Base-by-base conservation (phyloP, 2,113 vertebrate species). In the Cebidichthys violaceus region DNA sequence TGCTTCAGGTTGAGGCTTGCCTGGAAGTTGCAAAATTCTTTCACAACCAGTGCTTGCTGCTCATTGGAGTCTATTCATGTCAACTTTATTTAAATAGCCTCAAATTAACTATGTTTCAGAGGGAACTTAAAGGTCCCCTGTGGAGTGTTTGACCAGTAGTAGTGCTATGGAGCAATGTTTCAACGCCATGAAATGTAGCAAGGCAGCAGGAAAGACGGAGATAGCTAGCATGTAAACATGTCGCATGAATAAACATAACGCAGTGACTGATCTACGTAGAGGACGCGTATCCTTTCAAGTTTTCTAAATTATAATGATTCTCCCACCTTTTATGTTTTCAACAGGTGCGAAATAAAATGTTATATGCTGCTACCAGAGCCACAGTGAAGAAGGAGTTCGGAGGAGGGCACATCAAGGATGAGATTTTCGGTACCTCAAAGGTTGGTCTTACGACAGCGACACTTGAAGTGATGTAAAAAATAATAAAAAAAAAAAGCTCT, bases 351-450 rank as follows among this genome's bases (percentile, higher is more conserved):
- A 96, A 98, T 24, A 99, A 99, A 95, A 99, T 99, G 98, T 90
- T 99, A 59, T 99, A 98, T 86, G 98, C 98, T 85, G 98, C 98
- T 89, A 99, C 98, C 62, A 95, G 97, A 93, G 97, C 98, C 82
- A 98, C 97, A 3, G 88, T 99, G 86, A 99, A 98, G 92, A 99
- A 99, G 84, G 98, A 99, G 88, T 99, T 99, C 91, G 98, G 98
- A 90, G 97, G 97, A 17, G 97, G 97, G 14, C 97, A 97, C 92
- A 98, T 99, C 89, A 99, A 99, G 90, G 97, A 99, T 82, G 98
- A 99, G 95, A 89, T 99, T 9, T 99, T 99, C 86, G 97, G 95
- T 68, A 99, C 97, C 4, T 79, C 93, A 69, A 96, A 97, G 96
- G 98, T 99, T 88, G 5, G 92, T 89, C 5, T 10, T 1, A 8